Base-by-base conservation (phyloP, 2,113 vertebrate genomes). In the Suncus etruscus region DNA sequence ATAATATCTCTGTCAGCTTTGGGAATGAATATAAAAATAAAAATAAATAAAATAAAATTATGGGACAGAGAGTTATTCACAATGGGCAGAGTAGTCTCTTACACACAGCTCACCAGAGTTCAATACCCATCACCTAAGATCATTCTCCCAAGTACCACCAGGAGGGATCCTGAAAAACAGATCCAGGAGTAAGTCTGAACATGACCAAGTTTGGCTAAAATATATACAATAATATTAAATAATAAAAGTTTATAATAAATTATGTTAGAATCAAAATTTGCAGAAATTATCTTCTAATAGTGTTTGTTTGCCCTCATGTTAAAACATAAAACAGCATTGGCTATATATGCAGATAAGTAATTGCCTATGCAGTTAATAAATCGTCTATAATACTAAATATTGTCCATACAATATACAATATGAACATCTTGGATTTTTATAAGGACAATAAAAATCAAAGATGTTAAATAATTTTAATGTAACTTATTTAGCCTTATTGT, bases 301-400 rank as follows among this genome's bases (percentile, higher is more conserved):
- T 75, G 9, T n/a, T 87, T 3, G 1, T 72, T 89, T 61, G 0
- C 2, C 29, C 3, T 78, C 65, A 14, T 68, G 58, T 61, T 39
- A 70, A 70, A 47, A 84, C 4, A 82, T 75, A 75, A 15, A 24
- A 47, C 78, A 81, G 32, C 8, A 45, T 68, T 10, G 11, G 12
- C 1, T 39, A 72, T n/a, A 18, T 76, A 72, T 78, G 31, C 31
- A 63, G 72, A 90, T 39, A 70, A 47, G 39, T 68, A 6, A 5
- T 6, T 77, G 5, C 16, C 3, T 75, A 20, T 11, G 0, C n/a
- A 48, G 1, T 1, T 3, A 79, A 0, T 48, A 22, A 3, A 9
- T 61, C 39, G 15, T 16, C 12, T 84, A 0, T 63, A 25, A 66
- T 89, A 85, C 31, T 86, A 16, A 87, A 82, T 75, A 65, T 22